A percentile compares a stretch with the other conserved stretches of the same genome.
Conservation (phyloP, 1,140 invertebrate genomes). For the Bicyclus anynana region DNA sequence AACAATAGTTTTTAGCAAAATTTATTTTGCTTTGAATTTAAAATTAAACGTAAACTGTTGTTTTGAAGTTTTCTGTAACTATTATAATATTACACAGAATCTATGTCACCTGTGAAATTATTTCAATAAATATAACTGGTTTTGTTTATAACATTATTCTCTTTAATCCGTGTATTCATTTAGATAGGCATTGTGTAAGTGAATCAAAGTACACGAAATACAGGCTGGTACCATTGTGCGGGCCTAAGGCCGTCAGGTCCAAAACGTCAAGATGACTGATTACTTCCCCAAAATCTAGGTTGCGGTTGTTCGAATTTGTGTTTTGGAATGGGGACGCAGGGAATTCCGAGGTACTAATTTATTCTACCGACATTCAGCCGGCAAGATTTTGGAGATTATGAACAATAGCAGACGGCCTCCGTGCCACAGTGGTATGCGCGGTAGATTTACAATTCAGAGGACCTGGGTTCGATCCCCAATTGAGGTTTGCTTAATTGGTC, state of each 20-base stretch:
- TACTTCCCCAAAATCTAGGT: constrained; percentile 21
- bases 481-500: too few species aligned
- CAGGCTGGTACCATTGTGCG: neutral
- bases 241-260: constrained; percentile 5
- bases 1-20: too few species aligned
- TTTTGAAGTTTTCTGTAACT: too few species aligned
- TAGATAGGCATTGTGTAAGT: neutral
- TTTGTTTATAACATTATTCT: neutral
- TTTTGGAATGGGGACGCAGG: constrained; percentile 12
- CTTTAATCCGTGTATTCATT: neutral
- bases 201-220: neutral
- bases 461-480: too few species aligned
- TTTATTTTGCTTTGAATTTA: too few species aligned
- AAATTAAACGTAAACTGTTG: too few species aligned
- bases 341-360: constrained; percentile 6
- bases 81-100: too few species aligned
- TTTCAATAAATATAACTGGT: too few species aligned
- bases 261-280: constrained; percentile 23
- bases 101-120: too few species aligned
- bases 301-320: constrained; percentile 18
- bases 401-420: neutral
- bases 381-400: neutral
- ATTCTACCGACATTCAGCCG: constrained; percentile 1
- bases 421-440: too few species aligned
- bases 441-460: too few species aligned